Conservation (phyloP, 2,888 invertebrate species). For the Drosophila formosana region DNA sequence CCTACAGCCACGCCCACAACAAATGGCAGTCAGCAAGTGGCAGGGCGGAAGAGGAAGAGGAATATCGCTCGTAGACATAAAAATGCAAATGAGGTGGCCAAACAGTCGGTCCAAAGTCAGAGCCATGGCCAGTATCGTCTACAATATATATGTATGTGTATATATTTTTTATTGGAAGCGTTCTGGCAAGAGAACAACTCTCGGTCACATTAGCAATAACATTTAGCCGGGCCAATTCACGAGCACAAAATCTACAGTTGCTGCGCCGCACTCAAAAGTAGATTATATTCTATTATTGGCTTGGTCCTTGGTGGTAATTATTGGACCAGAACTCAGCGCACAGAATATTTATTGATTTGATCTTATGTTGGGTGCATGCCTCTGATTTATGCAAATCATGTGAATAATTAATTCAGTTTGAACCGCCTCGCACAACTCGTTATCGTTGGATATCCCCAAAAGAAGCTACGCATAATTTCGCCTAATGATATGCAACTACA, state of each 20-base stretch:
- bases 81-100: constrained; percentile 69
- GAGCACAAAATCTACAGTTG: constrained; percentile 25
- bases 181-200: constrained; percentile 6
- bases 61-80: constrained; percentile 57
- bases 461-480: constrained; percentile 25
- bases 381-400: constrained; percentile 62
- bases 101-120: constrained; percentile 33
- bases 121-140: neutral
- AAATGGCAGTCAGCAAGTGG: constrained; percentile 9
- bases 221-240: constrained; percentile 31
- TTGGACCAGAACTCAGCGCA: neutral
- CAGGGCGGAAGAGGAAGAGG: neutral
- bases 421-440: constrained; percentile 4
- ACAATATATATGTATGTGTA: neutral
- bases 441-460: neutral
- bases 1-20: constrained; percentile 26
- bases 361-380: constrained; percentile 31
- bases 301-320: constrained; percentile 34
- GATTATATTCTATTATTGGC: constrained; percentile 44
- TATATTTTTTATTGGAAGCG: neutral
- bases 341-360: constrained; percentile 1
- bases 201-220: constrained; percentile 26
- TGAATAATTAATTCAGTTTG: constrained; percentile 58
- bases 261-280: constrained; percentile 22
- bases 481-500: constrained; percentile 28